Conservation (phyloP, 2,113 vertebrate species). For the Apus apus region DNA sequence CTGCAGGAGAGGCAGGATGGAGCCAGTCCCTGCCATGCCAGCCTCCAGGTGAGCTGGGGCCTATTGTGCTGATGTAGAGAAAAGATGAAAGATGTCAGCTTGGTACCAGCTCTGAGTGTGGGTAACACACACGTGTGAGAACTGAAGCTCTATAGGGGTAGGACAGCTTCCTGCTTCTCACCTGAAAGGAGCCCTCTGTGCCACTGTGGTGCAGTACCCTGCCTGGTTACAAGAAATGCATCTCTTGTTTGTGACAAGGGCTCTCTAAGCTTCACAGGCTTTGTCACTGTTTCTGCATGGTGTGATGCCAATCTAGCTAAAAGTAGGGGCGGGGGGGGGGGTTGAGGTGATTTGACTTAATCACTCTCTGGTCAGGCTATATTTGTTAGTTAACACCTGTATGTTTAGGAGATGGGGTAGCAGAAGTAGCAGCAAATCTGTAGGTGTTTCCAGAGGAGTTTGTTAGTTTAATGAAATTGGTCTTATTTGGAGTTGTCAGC, state of each 20-base stretch:
- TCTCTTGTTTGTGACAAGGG: background rate
- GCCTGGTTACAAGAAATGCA: background rate
- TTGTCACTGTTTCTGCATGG: rapidly evolving
- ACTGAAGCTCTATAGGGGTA: background rate
- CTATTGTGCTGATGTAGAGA: background rate
- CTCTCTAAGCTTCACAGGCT: background rate
- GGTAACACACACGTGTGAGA: background rate
- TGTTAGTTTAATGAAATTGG: constrained; percentile 29
- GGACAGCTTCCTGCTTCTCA: background rate
- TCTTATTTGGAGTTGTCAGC: constrained; percentile 15
- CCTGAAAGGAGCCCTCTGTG: background rate
- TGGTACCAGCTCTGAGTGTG: background rate
- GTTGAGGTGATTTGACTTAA: background rate
- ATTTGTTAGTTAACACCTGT: background rate
- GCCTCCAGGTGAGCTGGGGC: background rate
- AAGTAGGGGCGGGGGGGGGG: background rate
- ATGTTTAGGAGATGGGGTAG: background rate
- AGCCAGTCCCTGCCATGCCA: background rate
- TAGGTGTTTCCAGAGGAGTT: background rate
- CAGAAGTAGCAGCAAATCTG: background rate
- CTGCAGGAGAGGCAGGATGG: background rate
- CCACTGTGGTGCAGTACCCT: rapidly evolving
- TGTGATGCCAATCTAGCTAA: background rate
- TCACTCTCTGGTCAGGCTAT: background rate
- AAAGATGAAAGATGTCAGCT: rapidly evolving